These are phyloP conservation scores for Oreochromis spilurus DNA, from an alignment of 2,113 vertebrate genomes.

Conservation along the genomic window DNA sequence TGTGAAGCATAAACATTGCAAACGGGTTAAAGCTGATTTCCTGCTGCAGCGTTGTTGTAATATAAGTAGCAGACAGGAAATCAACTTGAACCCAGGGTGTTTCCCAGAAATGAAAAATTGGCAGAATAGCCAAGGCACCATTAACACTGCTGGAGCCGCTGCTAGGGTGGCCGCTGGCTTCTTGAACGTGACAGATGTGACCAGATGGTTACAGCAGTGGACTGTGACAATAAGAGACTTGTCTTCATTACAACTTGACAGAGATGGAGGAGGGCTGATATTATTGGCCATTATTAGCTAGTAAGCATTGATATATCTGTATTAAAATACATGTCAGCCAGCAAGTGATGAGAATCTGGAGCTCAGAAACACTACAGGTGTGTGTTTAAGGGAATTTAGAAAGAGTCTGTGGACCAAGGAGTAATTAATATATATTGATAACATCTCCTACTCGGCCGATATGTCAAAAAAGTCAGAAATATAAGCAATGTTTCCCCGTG, in stretches of 20 bases:
- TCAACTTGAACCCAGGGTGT: background rate
- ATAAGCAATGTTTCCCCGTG: background rate
- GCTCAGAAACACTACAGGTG: background rate
- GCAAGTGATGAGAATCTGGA: background rate
- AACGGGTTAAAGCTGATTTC: background rate
- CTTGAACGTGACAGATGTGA: background rate
- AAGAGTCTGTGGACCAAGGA: background rate
- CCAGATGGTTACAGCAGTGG: background rate
- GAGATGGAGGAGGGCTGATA: background rate
- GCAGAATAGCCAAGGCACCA: background rate
- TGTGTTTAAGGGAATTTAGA: background rate
- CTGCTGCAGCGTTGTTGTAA: background rate
- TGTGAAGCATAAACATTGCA: background rate
- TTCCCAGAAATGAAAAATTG: background rate
- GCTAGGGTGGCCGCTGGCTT: background rate
- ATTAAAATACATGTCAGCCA: background rate
- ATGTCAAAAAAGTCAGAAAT: background rate
- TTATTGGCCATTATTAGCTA: background rate
- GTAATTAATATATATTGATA: background rate
- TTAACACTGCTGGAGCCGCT: background rate
- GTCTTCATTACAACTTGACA: background rate
- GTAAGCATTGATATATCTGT: background rate
- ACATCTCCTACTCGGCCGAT: background rate
- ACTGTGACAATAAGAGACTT: background rate
- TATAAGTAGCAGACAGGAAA: background rate